Conservation (phyloP, 2,113 vertebrate species). For the Amphilophus citrinellus region DNA sequence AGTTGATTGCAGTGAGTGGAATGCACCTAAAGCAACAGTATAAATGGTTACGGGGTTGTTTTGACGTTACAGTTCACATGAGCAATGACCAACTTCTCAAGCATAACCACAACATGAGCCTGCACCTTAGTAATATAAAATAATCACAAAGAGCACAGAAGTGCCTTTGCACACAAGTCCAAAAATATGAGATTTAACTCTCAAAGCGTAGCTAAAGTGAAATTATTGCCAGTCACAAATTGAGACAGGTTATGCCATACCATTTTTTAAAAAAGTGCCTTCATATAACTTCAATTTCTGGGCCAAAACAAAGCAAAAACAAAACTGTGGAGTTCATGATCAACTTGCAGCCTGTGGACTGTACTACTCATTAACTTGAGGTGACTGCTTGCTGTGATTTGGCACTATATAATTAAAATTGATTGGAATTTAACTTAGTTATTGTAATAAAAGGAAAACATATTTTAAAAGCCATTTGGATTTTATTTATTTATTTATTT, state of each 20-base stretch:
- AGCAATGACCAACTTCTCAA: background rate
- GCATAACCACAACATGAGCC: background rate
- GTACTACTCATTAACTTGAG: background rate
- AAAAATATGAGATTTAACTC: too few species aligned
- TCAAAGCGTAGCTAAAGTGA: too few species aligned
- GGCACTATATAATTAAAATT: too few species aligned
- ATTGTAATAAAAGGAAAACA: background rate
- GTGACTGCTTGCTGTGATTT: too few species aligned
- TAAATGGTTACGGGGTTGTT: background rate
- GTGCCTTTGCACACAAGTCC: too few species aligned
- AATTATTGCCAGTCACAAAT: background rate
- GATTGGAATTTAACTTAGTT: background rate
- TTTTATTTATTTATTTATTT: background rate
- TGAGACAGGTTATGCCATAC: background rate
- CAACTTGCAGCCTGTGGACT: background rate
- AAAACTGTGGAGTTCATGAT: background rate
- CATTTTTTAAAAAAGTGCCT: background rate
- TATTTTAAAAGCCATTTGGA: background rate
- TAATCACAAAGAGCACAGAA: too few species aligned
- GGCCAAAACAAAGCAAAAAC: background rate
- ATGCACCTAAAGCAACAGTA: background rate
- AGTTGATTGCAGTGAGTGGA: background rate
- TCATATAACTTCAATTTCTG: background rate
- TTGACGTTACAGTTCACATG: accelerated
- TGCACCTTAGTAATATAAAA: background rate